Evolutionary conservation across 2,888 invertebrate species (phyloP).

Genomic region (Oligia fasciuncula): DNA sequence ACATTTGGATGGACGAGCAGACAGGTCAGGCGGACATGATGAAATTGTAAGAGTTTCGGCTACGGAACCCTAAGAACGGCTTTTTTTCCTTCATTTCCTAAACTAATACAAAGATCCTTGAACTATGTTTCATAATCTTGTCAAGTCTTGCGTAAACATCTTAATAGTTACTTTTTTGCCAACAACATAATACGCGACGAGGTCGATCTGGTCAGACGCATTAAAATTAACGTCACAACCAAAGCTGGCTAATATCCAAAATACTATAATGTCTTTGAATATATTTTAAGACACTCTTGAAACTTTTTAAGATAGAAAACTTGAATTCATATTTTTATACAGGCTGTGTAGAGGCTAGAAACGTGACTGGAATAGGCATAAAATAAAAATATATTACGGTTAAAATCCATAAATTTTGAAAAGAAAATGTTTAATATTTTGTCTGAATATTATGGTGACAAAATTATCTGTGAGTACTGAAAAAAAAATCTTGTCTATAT

Average conservation of each 20-base stretch:
- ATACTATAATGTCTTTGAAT: slow-evolving; percentile 56
- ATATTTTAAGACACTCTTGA: slow-evolving; percentile 48
- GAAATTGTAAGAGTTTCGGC: not conserved
- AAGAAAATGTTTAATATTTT: not conserved
- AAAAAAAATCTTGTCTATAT: not conserved
- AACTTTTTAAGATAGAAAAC: slow-evolving; percentile 47
- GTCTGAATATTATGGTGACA: not conserved
- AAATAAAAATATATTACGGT: not conserved
- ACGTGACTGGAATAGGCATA: not conserved
- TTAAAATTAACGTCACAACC: slow-evolving; percentile 56
- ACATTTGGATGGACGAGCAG: not conserved
- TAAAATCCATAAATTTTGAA: not conserved
- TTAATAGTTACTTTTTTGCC: slow-evolving; percentile 40
- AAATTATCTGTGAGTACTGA: not conserved
- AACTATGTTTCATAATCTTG: slow-evolving; percentile 33
- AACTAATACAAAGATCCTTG: slow-evolving; percentile 23
- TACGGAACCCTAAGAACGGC: not conserved
- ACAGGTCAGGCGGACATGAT: not conserved
- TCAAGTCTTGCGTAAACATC: slow-evolving; percentile 44
- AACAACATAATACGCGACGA: slow-evolving; percentile 30
- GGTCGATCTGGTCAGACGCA: slow-evolving; percentile 56
- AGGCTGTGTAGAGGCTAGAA: not conserved
- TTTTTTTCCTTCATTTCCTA: slow-evolving; percentile 23
- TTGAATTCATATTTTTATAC: slow-evolving; percentile 25
- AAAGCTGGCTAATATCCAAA: slow-evolving; percentile 60